Conservation (phyloP, 2,113 vertebrate species). For the Micromys minutus region DNA sequence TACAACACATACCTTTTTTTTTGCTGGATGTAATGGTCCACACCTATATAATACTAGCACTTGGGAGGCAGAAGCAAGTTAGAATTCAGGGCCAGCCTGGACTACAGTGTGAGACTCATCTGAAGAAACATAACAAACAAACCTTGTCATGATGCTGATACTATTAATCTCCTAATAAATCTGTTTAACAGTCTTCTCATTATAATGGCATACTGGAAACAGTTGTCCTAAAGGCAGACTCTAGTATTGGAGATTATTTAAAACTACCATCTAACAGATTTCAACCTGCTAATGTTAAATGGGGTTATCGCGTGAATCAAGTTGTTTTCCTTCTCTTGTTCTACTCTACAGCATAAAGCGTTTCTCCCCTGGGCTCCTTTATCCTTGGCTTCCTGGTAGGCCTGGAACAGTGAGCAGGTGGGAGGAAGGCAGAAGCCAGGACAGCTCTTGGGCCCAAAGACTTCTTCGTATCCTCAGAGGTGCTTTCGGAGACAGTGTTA, state of each 20-base stretch:
- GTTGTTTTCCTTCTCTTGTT: neutral
- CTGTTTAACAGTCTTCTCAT: neutral
- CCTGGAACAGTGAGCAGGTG: no score
- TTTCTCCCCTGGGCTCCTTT: neutral
- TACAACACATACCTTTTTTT: neutral
- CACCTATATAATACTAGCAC: neutral
- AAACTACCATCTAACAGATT: neutral
- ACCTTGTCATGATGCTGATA: neutral
- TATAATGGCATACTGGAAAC: neutral
- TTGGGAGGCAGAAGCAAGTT: neutral
- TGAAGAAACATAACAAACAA: neutral
- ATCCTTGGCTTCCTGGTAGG: no score
- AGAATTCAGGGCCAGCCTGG: neutral
- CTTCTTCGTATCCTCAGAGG: neutral
- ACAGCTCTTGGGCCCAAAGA: neutral
- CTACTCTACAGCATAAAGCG: neutral
- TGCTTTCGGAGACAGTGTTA: no score
- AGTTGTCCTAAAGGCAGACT: neutral
- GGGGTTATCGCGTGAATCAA: no score
- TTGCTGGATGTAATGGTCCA: neutral
- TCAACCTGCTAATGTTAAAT: neutral
- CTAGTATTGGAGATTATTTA: neutral
- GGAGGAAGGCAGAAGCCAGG: neutral
- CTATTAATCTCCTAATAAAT: neutral
- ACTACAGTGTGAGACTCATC: neutral